These are phyloP conservation scores for Phataginus tricuspis DNA, from an alignment of 2,797 vertebrate genomes.

Conservation along the genomic window DNA sequence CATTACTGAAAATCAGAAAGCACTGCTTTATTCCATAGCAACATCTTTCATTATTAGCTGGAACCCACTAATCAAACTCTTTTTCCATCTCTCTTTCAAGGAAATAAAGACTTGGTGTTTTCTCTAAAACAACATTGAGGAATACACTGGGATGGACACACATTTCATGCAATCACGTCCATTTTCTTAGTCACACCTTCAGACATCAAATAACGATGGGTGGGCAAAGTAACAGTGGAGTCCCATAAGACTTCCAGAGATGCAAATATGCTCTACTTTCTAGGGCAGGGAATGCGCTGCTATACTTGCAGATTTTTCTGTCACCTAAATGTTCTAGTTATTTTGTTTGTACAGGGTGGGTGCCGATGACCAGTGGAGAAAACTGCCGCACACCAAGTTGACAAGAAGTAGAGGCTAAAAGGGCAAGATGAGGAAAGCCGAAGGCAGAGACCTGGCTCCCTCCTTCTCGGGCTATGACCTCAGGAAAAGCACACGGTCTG, in stretches of 20 bases:
- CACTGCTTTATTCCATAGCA: neutral
- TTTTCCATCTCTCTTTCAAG: neutral
- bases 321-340: neutral
- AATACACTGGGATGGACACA: neutral
- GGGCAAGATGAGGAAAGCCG: neutral
- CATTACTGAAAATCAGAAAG: neutral
- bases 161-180: neutral
- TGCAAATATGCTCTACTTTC: neutral
- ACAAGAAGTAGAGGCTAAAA: neutral
- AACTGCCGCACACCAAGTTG: rapidly evolving
- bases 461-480: neutral
- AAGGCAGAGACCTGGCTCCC: neutral
- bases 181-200: neutral
- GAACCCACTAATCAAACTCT: neutral
- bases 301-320: neutral
- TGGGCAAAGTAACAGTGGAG: neutral
- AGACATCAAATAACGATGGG: neutral
- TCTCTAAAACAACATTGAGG: neutral
- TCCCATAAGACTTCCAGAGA: neutral
- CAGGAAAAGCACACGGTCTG: neutral
- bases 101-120: neutral
- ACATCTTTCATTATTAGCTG: neutral
- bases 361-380: neutral
- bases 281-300: neutral
- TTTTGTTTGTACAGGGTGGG: neutral